Base-by-base conservation (phyloP, 2,113 vertebrate genomes). In the Glareola pratincola region DNA sequence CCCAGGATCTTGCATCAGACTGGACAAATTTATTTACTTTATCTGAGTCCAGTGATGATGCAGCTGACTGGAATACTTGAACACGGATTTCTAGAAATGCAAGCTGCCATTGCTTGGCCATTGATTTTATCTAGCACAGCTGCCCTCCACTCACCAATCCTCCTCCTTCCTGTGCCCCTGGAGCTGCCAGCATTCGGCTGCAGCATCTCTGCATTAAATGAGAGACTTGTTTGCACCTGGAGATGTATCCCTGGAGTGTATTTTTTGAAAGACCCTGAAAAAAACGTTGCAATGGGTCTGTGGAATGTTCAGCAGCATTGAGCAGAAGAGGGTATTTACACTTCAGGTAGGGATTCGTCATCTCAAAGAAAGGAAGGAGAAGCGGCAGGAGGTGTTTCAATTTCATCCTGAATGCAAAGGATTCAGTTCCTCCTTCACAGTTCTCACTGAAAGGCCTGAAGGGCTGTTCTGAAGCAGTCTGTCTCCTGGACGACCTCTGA, bases 1-100 rank as follows among this genome's bases (percentile, higher is more conserved):
- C 91, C 76, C 95, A 72, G 67, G 81, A 53, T 53, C 88, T 92
- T 86, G 47, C 76, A 66, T 72, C 72, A 86, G 23, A 27, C n/a
- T 26, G 36, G 6, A 62, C 30, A 54, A 87, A 53, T 36, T 4
- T 63, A 67, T 47, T 62, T 43, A 45, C 14, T 63, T 69, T 74
- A 62, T 85, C 76, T 39, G 72, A 71, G 51, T 20, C 8, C 30
- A 14, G 26, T 14, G 30, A 41, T 48, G 56, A 22, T 12, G 47
- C 29, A 69, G n/a, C 24, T 69, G 63, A 27, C 39, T 17, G 63
- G 17, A 53, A 53, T 16, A 47, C 47, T 19, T 54, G 8, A 76
- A 53, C 16, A 37, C 1, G 14, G 22, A 22, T 32, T 59, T 69
- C 47, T 53, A n/a, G 23, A 76, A 37, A 69, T 14, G 39, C n/a